A percentile compares a stretch with the other conserved stretches of the same genome.
Conservation (phyloP, 1,140 invertebrate species). For the Lordiphosa clarofinis region DNA sequence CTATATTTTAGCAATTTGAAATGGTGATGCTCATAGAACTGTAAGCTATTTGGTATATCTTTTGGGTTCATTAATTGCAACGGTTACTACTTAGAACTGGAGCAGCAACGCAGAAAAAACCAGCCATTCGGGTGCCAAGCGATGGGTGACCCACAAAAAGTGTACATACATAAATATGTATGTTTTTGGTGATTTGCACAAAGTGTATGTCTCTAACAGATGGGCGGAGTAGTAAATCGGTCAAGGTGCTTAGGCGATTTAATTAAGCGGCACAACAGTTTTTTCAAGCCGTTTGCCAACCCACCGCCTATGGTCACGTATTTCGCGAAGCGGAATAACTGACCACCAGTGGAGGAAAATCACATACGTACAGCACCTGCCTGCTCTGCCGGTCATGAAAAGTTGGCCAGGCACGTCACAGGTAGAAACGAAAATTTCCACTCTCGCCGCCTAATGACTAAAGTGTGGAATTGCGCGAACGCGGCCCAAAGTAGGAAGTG, state of each 20-base stretch:
- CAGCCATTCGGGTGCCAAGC: slow-evolving; percentile 25
- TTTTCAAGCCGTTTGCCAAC: slow-evolving; percentile 13
- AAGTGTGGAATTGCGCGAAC: slow-evolving; percentile 45
- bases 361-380: slow-evolving; percentile 25
- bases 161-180: slow-evolving; percentile 25
- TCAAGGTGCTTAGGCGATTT: slow-evolving; percentile 73
- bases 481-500: slow-evolving; percentile 40
- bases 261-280: slow-evolving; percentile 54
- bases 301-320: slow-evolving; percentile 50
- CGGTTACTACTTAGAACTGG: slow-evolving; percentile 51
- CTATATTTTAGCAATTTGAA: slow-evolving; percentile 29
- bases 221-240: slow-evolving; percentile 39
- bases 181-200: slow-evolving; percentile 71
- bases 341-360: slow-evolving; percentile 39
- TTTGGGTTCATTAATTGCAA: slow-evolving; percentile 63
- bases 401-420: slow-evolving; percentile 46
- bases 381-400: slow-evolving; percentile 38
- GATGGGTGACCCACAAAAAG: slow-evolving; percentile 37
- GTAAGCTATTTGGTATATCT: slow-evolving; percentile 4
- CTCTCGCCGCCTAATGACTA: slow-evolving; percentile 54
- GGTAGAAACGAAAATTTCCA: slow-evolving; percentile 26
- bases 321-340: slow-evolving; percentile 57
- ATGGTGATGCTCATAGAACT: slow-evolving; percentile 28
- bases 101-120: slow-evolving; percentile 30
- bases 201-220: slow-evolving; percentile 23